phyloP scores from a whole-genome alignment of 2,113 vertebrate genomes.

The Tinamus guttatus region DNA sequence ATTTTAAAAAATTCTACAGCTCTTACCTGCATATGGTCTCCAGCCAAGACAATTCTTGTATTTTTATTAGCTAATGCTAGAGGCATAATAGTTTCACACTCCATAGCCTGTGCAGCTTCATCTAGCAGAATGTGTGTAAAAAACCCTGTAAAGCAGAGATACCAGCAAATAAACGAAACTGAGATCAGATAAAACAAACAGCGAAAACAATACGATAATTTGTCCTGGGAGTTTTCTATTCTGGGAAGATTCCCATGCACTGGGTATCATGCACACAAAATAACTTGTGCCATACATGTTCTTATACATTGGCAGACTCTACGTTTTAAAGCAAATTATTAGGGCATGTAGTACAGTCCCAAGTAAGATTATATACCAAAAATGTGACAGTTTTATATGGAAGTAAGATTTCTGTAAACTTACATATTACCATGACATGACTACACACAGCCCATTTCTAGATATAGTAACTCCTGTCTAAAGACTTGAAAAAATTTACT shows the following conservation, averaged over 20 bases:
- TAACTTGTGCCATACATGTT: background rate
- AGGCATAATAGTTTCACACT: constrained; percentile 99
- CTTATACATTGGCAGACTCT: background rate
- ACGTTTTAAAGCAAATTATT: background rate
- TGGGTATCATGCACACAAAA: background rate
- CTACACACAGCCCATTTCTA: background rate
- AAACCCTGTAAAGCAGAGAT: constrained; percentile 83
- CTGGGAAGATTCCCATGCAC: background rate
- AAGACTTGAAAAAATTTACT: constrained; percentile 31
- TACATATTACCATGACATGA: background rate
- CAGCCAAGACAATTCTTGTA: constrained; percentile 95
- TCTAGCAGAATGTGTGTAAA: constrained; percentile 97
- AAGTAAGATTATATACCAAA: background rate
- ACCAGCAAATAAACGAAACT: constrained; percentile 12
- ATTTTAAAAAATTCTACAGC: background rate
- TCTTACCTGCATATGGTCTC: constrained; percentile 98
- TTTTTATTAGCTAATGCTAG: constrained; percentile 92
- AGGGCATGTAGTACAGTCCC: background rate
- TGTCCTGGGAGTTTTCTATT: background rate
- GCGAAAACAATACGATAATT: background rate
- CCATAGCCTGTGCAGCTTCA: constrained; percentile 99
- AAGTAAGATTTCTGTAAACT: background rate
- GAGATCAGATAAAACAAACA: constrained; percentile 39
- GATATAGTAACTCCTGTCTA: background rate
- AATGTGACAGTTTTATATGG: background rate